A percentile compares a stretch with the other conserved stretches of the same genome.
phyloP scores from a whole-genome alignment of 1,140 invertebrate species.

The Heterodera carotae region DNA sequence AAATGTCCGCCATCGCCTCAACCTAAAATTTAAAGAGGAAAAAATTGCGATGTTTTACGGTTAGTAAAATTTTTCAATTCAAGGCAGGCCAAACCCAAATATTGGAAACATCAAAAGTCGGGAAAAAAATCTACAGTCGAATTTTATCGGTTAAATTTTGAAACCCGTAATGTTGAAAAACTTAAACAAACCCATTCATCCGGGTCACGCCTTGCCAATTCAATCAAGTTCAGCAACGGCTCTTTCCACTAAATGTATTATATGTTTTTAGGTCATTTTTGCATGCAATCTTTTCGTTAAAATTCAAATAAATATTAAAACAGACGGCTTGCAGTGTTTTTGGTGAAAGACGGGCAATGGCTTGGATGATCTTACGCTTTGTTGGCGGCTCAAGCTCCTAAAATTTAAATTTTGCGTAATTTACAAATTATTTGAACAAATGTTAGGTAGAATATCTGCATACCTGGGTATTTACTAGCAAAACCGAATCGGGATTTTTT shows the following conservation, averaged over 20 bases:
- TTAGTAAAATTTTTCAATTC: neutral
- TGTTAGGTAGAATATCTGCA: no score
- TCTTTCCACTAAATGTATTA: conserved; percentile 43
- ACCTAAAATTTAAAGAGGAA: conserved; percentile 36
- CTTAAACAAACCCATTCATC: conserved; percentile 44
- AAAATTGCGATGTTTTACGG: neutral
- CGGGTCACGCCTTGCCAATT: conserved; percentile 43
- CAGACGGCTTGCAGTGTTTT: conserved; percentile 44
- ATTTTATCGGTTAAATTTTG: no score
- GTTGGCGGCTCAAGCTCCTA: conserved; percentile 47
- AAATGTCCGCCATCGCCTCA: conserved; percentile 48
- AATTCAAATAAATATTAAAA: conserved; percentile 6
- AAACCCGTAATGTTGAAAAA: neutral
- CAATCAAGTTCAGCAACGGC: conserved; percentile 41
- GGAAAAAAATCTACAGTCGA: no score
- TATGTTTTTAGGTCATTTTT: no score
- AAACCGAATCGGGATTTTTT: no score
- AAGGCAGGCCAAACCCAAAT: neutral
- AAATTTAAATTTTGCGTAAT: no score
- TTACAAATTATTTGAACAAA: no score
- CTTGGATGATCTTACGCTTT: conserved; percentile 54
- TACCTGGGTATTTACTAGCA: no score
- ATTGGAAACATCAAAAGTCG: no score
- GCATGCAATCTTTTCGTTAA: neutral
- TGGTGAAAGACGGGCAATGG: conserved; percentile 53